phyloP scores from a whole-genome alignment of 2,888 invertebrate genomes.

The Synergus laeviventris region DNA sequence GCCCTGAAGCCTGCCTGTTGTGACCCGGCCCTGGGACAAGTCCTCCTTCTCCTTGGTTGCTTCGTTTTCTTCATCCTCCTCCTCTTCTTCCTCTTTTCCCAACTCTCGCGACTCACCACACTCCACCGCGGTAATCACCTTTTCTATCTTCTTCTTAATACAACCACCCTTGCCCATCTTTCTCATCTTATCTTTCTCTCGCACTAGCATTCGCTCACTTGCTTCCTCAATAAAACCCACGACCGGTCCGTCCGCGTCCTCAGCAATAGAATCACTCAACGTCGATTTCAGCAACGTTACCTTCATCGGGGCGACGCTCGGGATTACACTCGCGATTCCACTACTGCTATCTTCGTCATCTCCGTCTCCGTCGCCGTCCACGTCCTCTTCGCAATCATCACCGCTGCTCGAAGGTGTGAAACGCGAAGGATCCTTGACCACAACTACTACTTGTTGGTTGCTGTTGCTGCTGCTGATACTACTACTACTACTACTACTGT shows the following conservation, averaged over 20 bases:
- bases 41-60: constrained; percentile 43
- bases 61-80: constrained; percentile 48
- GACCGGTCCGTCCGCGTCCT: constrained; percentile 18
- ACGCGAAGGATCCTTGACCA: constrained; percentile 13
- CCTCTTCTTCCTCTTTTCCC: constrained; percentile 44
- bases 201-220: constrained; percentile 38
- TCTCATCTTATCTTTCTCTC: constrained; percentile 30
- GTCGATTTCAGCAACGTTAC: constrained; percentile 15
- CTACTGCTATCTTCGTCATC: not conserved
- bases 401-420: constrained; percentile 20
- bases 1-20: constrained; percentile 50
- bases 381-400: constrained; percentile 11
- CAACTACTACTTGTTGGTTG: constrained; percentile 22
- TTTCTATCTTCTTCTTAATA: constrained; percentile 38
- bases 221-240: not conserved
- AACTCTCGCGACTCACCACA: constrained; percentile 21
- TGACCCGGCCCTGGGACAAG: constrained; percentile 39
- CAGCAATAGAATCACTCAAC: constrained; percentile 12
- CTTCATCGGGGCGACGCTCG: not conserved
- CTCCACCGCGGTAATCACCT: constrained; percentile 31
- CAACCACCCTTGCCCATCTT: constrained; percentile 31
- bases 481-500: constrained; percentile 21
- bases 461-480: constrained; percentile 33
- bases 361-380: not conserved
- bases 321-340: constrained; percentile 7